Conservation (phyloP, 2,113 vertebrate genomes). For the Tichodroma muraria region DNA sequence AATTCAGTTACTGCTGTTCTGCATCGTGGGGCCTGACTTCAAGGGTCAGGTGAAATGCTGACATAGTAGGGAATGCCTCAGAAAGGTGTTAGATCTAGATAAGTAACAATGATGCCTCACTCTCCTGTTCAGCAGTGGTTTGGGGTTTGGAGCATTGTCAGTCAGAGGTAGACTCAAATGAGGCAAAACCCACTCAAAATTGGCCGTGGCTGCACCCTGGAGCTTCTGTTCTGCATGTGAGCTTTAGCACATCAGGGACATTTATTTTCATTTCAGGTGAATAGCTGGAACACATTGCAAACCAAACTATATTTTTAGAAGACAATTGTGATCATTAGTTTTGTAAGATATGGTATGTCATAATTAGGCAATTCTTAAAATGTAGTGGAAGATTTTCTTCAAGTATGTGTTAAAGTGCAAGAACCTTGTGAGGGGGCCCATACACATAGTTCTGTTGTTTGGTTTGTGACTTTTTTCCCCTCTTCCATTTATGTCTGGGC, state of each 20-base stretch:
- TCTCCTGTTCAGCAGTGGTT: background rate
- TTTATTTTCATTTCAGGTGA: background rate
- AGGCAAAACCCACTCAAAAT: background rate
- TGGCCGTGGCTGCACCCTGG: background rate
- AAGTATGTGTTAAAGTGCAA: background rate
- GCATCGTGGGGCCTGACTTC: background rate
- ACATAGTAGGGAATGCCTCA: background rate
- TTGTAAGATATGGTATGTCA: background rate
- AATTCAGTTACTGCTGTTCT: background rate
- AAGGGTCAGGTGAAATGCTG: background rate
- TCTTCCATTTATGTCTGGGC: background rate
- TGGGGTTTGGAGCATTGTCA: background rate
- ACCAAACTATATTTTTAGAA: background rate
- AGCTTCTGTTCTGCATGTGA: background rate
- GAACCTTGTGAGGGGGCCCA: background rate
- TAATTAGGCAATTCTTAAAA: background rate
- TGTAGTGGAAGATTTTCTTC: background rate
- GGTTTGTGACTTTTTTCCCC: background rate
- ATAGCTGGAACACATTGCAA: background rate
- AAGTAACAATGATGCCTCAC: background rate
- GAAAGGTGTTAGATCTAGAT: background rate
- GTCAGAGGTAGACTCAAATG: background rate
- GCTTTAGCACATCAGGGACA: too few relatives aligned
- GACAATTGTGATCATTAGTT: background rate
- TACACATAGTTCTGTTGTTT: background rate